phyloP scores from a whole-genome alignment of 2,797 vertebrate genomes.

The Microctenopoma stevenorrisi region DNA sequence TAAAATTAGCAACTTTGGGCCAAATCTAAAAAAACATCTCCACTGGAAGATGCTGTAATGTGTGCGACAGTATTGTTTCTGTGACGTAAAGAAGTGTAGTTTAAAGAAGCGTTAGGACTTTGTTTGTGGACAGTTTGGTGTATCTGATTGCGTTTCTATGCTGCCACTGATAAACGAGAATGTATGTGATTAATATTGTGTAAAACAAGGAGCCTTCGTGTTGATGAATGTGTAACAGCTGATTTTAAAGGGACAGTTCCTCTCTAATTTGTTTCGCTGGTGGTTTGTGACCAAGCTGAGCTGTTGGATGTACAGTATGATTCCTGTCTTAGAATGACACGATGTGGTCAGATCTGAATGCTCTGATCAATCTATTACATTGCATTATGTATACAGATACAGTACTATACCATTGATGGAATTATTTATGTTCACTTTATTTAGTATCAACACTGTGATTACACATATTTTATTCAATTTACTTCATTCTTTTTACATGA shows the following conservation, averaged over 20 bases:
- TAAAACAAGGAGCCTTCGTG: constrained; percentile 45
- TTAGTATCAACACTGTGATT: constrained; percentile 87
- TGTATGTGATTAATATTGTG: constrained; percentile 49
- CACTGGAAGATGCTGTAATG: constrained; percentile 37
- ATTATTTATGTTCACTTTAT: constrained; percentile 83
- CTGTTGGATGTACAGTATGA: constrained; percentile 61
- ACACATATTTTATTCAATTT: constrained; percentile 78
- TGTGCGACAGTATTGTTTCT: constrained; percentile 51
- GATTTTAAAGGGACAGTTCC: constrained; percentile 39
- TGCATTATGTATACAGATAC: constrained; percentile 76
- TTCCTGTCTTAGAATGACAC: constrained; percentile 70
- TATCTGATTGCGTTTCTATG: constrained; percentile 32
- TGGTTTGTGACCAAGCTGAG: constrained; percentile 36
- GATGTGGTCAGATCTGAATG: constrained; percentile 66
- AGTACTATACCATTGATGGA: constrained; percentile 73
- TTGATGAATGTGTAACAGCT: constrained; percentile 21
- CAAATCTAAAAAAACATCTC: constrained; percentile 9
- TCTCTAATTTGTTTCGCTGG: constrained; percentile 26
- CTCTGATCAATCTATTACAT: constrained; percentile 74
- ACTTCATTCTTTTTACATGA: constrained; percentile 86
- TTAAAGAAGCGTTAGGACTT: background rate
- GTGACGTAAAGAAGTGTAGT: constrained; percentile 32
- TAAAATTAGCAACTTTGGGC: background rate
- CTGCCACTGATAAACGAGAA: constrained; percentile 62
- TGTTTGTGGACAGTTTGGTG: constrained; percentile 36